Percentiles rank a stretch among this genome's conserved stretches.
phyloP scores from a whole-genome alignment of 2,888 invertebrate species.

The Aquatica leii region DNA sequence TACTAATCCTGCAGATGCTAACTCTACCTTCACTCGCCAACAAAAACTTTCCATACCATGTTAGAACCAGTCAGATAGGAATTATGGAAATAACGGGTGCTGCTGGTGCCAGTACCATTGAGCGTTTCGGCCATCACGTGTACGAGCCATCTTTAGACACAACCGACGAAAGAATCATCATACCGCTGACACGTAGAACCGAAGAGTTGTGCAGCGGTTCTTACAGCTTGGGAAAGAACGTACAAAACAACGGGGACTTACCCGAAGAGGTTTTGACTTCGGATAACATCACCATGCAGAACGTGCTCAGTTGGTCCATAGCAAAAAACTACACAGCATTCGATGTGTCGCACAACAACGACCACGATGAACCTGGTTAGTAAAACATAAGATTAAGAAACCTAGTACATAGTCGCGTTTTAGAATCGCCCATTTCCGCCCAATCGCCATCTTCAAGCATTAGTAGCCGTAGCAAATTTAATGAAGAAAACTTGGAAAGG shows the following conservation, averaged over 20 bases:
- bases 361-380: not conserved
- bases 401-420: no score
- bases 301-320: constrained; percentile 58
- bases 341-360: constrained; percentile 41
- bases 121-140: constrained; percentile 70
- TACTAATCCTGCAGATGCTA: constrained; percentile 73
- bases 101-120: constrained; percentile 63
- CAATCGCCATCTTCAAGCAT: no score
- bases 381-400: no score
- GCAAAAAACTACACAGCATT: constrained; percentile 55
- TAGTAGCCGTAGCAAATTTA: no score
- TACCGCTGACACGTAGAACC: constrained; percentile 70
- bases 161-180: constrained; percentile 67
- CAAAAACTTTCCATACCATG: constrained; percentile 90
- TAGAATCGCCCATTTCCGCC: no score
- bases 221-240: constrained; percentile 48
- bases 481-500: no score
- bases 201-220: constrained; percentile 66
- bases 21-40: constrained; percentile 88
- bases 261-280: constrained; percentile 3
- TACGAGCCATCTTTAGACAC: constrained; percentile 66
- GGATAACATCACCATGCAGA: constrained; percentile 48
- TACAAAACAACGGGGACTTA: constrained; percentile 1
- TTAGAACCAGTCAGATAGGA: constrained; percentile 83
- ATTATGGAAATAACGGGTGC: constrained; percentile 68